These are phyloP conservation scores for Chitala chitala DNA, from an alignment of 2,113 vertebrate species.

Conservation along the genomic window DNA sequence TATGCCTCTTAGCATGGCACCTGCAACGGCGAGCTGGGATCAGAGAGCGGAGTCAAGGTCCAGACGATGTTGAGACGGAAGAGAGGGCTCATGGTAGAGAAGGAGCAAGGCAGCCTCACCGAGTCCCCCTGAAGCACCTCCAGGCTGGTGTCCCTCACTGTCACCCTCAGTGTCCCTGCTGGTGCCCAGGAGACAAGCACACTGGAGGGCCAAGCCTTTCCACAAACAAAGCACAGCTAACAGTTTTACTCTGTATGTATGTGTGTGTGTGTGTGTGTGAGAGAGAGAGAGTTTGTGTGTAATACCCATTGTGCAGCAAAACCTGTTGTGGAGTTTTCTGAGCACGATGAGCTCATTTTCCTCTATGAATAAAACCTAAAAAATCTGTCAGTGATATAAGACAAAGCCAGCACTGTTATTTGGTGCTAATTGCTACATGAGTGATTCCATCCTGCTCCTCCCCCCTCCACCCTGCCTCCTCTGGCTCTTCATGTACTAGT, in stretches of 20 bases:
- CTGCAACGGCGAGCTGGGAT: conserved; percentile 61
- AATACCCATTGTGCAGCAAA: too few relatives aligned
- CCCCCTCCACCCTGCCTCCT: conserved; percentile 25
- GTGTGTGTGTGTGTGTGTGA: too few relatives aligned
- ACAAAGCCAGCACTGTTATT: too few relatives aligned
- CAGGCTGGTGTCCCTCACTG: conserved; percentile 53
- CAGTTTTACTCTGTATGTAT: too few relatives aligned
- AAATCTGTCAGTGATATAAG: too few relatives aligned
- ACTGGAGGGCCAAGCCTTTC: background rate
- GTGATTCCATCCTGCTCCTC: background rate
- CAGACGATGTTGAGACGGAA: conserved; percentile 72
- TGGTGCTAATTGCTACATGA: background rate
- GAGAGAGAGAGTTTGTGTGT: too few relatives aligned
- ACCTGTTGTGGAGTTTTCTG: too few relatives aligned
- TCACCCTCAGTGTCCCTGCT: conserved; percentile 57
- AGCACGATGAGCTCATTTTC: too few relatives aligned
- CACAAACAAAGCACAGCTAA: too few relatives aligned
- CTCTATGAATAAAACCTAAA: too few relatives aligned
- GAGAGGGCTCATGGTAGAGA: conserved; percentile 59
- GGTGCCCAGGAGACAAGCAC: background rate
- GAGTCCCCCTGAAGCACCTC: conserved; percentile 61
- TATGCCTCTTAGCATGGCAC: conserved; percentile 36
- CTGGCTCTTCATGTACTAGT: conserved; percentile 38
- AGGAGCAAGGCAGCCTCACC: conserved; percentile 63
- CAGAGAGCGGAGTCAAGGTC: conserved; percentile 60